Evolutionary conservation across 2,113 vertebrate species (phyloP).

Genomic region (Crocuta crocuta): DNA sequence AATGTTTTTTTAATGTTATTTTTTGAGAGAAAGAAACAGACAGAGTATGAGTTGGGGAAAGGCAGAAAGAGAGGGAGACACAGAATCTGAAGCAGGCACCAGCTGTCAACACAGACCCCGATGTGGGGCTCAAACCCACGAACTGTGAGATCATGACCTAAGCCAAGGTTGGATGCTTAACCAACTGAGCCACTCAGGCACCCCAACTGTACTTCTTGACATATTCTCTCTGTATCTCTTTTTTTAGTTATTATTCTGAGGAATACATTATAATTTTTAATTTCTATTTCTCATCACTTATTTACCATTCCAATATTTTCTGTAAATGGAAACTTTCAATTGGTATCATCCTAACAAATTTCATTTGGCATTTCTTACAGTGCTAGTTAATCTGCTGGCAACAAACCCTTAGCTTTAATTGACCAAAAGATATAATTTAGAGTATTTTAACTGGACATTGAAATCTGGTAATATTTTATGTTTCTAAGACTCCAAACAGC

Average conservation of each 20-base stretch:
- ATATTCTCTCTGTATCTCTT: not conserved
- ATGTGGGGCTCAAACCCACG: too few relatives aligned
- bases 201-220: not conserved
- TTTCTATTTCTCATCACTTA: not conserved
- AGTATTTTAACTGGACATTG: not conserved
- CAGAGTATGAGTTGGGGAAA: too few relatives aligned
- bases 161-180: too few relatives aligned
- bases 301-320: not conserved
- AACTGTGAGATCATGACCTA: too few relatives aligned
- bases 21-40: too few relatives aligned
- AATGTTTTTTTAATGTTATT: too few relatives aligned
- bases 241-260: not conserved
- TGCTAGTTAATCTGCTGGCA: not conserved
- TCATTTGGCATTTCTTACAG: not conserved
- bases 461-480: not conserved
- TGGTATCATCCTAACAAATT: not conserved
- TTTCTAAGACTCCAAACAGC: not conserved
- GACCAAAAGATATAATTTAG: not conserved
- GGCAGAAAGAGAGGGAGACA: too few relatives aligned
- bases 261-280: not conserved
- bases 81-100: too few relatives aligned
- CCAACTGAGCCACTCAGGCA: too few relatives aligned
- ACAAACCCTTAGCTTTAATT: not conserved
- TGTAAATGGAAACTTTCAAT: not conserved
- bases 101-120: too few relatives aligned